Evolutionary conservation across 2,113 vertebrate genomes (phyloP), one percentile per base, ranked within the genome.

Genomic region (Tenebrosternarchus preto): DNA sequence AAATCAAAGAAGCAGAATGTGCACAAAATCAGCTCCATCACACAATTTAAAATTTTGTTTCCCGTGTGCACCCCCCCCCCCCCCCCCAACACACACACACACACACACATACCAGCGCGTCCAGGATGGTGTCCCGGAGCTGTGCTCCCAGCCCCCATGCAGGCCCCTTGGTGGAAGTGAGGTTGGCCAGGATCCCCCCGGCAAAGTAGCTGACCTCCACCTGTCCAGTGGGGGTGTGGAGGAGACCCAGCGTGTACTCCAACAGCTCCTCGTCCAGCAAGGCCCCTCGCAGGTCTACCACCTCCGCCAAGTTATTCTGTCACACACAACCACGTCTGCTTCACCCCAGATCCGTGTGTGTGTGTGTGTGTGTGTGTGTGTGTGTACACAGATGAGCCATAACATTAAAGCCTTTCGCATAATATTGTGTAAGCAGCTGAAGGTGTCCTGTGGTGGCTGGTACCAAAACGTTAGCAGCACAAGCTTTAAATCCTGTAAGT

Each of bases 221-320:
- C 85, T 96, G 95, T 74, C 97, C 90, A 84, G 94, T 91, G 39
- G 94, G 88, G 55, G 94, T 95, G 88, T 94, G 92, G 81, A 98
- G 68, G 53, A 98, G 86, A 59, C 88, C 91, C 81, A 96, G 94
- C 88, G 98, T 92, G 89, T 98, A 94, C 80, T 95, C 95, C 90
- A 98, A 92, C 61, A 98, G 95, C 80, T 95, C 95, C 82, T 96
- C 95, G 87, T 94, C 94, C 95, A 97, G 95, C 71, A 98, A 87
- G 59, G 95, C 92, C 9, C 88, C 90, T 87, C 97, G 95, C 53
- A 98, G 87, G 50, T 94, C 95, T 89, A 95, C 95, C 81, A 97
- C 95, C 92, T 98, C 96, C 24, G 96, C 96, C 84, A 98, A 93
- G 83, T 98, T 98, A 88, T 98, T 97, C 96, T 98, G 83, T 0